Evolutionary conservation across 2,113 vertebrate species (phyloP), one percentile per base, ranked within the genome.

Genomic region (Murina feae): DNA sequence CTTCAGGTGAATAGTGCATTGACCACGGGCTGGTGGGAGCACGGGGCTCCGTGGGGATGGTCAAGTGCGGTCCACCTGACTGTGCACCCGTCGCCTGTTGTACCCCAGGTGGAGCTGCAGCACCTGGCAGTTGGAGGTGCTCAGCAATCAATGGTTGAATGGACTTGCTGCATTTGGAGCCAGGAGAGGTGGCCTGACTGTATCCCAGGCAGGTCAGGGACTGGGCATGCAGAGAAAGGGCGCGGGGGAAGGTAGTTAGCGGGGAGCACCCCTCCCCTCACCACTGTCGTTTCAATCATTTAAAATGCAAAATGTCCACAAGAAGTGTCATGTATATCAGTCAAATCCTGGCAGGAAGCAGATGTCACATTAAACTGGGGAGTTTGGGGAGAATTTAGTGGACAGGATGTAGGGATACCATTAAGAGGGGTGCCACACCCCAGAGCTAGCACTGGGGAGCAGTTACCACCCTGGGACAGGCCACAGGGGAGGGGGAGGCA

Each of bases 201-300:
- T 25, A 32, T 9, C n/a, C 35, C 23, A 9, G 2, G 9, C 35
- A n/a, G 32, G 47, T n/a, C 20, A 39, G 66, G 39, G 68, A 4
- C 9, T 11, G 13, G 23, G 20, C n/a, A 10, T 17, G 44, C 25
- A 9, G 87, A 82, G 74, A 47, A 82, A 76, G 44, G 44, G 44
- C 10, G 0, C 2, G 23, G 0, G 42, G 21, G 10, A 20, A 25
- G 4, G 2, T 1, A 51, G 25, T 23, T 2, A 20, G 47, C 23
- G 4, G 21, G 4, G 11, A 17, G 9, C 10, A 21, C 2, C 14
- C 21, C 11, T 17, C 0, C 2, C 7, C 21, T 7, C 7, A 0
- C n/a, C 42, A 2, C 0, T 1, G 30, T 4, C 14, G 9, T 23
- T 4, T 0, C 8, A 11, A 23, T 28, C 47, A 55, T 28, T 89